Base-by-base conservation (phyloP, 2,113 vertebrate species). In the Menidia beryllina region DNA sequence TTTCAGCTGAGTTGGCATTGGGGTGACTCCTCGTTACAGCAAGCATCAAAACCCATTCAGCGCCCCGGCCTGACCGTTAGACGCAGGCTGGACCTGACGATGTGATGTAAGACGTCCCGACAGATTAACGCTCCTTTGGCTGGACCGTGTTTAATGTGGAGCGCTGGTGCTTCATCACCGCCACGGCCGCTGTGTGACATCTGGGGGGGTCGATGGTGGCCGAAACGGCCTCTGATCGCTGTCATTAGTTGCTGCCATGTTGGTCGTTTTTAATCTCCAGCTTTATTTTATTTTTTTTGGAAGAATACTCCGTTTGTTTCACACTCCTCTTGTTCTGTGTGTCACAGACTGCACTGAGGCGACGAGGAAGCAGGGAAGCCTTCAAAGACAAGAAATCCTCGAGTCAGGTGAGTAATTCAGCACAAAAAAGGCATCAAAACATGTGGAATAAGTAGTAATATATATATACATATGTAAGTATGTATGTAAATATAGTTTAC, bases 341-440 rank as follows among this genome's bases (percentile, higher is more conserved):
- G 8, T 94, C 91, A 39, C 94, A 99, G 98, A 96, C 94, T 70
- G 94, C 94, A 45, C 81, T 96, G 87, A 96, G 96, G 87, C 95
- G 97, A 92, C 95, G 97, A 93, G 95, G 96, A 30, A 96, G 95
- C 84, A 94, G 97, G 49, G 97, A 99, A 89, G 85, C 91, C 0
- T 95, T 96, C 86, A 99, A 98, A 91, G 98, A 99, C 77, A 99
- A 98, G 87, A 99, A 96, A 84, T 79, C 92, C 6, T 77, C 93
- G 41, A 93, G 89, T 77, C 98, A 99, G 97, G 98, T 99, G 63
- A 41, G 7, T 6, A 7, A n/a, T 14, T 45, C 19, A 4, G 10
- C 7, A 7, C 7, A 45, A 15, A 19, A 8, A 1, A n/a, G 17
- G 17, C 41, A 45, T 19, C 4, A n/a, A 34, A 34, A 45, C 2